Percentiles rank a stretch among this genome's conserved stretches.
phyloP scores from a whole-genome alignment of 1,140 invertebrate species.

The Bombus cullumanus region DNA sequence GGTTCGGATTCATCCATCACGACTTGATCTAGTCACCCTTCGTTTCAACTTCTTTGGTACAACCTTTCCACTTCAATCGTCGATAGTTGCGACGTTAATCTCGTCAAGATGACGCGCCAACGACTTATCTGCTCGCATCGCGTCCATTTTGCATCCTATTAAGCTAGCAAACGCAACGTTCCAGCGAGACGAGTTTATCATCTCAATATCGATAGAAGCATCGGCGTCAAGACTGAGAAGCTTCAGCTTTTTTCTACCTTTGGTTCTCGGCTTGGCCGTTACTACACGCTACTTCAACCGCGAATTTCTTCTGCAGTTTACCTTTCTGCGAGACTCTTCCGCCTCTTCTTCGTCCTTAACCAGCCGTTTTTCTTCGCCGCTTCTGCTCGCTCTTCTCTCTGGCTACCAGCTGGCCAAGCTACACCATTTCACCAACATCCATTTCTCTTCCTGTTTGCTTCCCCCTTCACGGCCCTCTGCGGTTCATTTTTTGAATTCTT shows the following conservation, averaged over 20 bases:
- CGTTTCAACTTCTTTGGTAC: too few relatives aligned
- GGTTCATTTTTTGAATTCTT: slow-evolving; percentile 54
- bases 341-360: slow-evolving; percentile 46
- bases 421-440: not conserved
- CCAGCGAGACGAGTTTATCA: slow-evolving; percentile 8
- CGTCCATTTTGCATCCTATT: not conserved
- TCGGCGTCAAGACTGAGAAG: not conserved
- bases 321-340: slow-evolving; percentile 43
- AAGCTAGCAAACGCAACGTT: not conserved
- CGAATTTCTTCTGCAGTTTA: slow-evolving; percentile 43
- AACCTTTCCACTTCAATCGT: too few relatives aligned
- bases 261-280: not conserved
- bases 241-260: slow-evolving; percentile 2
- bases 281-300: slow-evolving; percentile 5
- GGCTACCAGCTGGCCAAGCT: slow-evolving; percentile 26
- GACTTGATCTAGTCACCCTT: too few relatives aligned
- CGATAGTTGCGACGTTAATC: not conserved
- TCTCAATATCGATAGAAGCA: not conserved
- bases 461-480: slow-evolving; percentile 29
- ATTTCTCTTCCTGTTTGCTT: slow-evolving; percentile 17
- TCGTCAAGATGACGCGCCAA: not conserved
- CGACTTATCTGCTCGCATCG: not conserved
- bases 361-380: slow-evolving; percentile 22
- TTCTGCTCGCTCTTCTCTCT: not conserved
- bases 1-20: too few relatives aligned